Conservation (phyloP, 2,797 vertebrate genomes). For the Anguilla anguilla region DNA sequence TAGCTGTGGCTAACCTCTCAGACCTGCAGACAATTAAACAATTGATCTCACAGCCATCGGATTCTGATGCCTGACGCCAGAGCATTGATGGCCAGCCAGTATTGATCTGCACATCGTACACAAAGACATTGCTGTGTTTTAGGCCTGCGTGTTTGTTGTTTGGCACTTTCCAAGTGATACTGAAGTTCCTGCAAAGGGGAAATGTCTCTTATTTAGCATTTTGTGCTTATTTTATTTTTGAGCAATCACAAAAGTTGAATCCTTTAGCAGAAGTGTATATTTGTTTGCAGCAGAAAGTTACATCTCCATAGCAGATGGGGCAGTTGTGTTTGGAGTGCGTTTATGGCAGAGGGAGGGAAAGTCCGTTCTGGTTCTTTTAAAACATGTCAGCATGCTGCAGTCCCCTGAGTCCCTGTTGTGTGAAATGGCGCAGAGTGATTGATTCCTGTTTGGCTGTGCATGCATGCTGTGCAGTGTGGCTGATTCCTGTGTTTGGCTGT, state of each 20-base stretch:
- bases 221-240: not conserved
- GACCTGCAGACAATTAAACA: conserved; percentile 39
- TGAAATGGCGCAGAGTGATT: not conserved
- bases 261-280: not conserved
- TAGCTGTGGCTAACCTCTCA: conserved; percentile 58
- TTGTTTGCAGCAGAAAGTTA: not conserved
- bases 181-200: not conserved
- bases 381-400: not conserved
- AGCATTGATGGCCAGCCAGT: conserved; percentile 54
- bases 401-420: not conserved
- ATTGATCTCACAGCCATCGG: conserved; percentile 50
- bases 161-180: not conserved
- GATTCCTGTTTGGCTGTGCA: conserved; percentile 28
- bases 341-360: not conserved
- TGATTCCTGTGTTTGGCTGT: conserved; percentile 27
- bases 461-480: conserved; percentile 24
- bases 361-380: not conserved
- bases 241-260: not conserved
- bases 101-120: conserved; percentile 52
- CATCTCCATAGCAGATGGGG: not conserved
- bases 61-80: conserved; percentile 53
- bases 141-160: not conserved
- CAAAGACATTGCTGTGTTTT: not conserved
- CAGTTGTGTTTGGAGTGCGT: not conserved
- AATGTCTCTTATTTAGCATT: not conserved